Evolutionary conservation across 1,140 invertebrate species (phyloP), one percentile per base, ranked within the genome.

Genomic region (Planococcus citri): DNA sequence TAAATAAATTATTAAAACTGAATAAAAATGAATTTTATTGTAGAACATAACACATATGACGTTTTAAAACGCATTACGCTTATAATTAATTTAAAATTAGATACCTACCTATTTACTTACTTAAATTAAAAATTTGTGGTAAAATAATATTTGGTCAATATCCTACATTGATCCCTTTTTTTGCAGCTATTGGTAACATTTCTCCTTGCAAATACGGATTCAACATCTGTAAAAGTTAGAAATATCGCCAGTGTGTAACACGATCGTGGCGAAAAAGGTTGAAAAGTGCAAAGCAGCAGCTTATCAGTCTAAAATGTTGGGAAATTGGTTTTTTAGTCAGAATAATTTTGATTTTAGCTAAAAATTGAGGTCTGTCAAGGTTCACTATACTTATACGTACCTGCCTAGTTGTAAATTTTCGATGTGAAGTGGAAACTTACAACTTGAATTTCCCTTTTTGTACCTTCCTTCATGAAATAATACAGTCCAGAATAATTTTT

Each of bases 141-240:
- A 33, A 64, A 51, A 27, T 33, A 67, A 57, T 57, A 24, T 38
- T 71, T 29, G 37, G 27, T 70, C 70, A 72, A 58, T 68, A 70
- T 60, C 71, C 69, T 1, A 75, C 71, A 51, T 89, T 84, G 74
- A 86, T 85, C 74, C 90, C 91, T 78, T 94, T 94, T 78, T 94
- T 94, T 37, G 91, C 91, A 37, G 91, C 91, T 71, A 92, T 88
- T 17, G 90, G 90, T 69, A 94, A 79, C 73, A 88, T 88, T 75
- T 92, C 90, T 12, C 90, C 90, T 73, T 80, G 82, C 70, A 93
- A 82, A 73, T 85, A 94, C 21, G 90, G 90, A 79, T 92, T 92
- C 64, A 80, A 78, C 67, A 82, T 81, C 86, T 88, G 78, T 73
- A 85, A 78, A 41, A 68, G 12, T 33, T 12, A 33, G 4, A 12